Evolutionary conservation across 2,888 invertebrate species (phyloP).

Genomic region (Sphinx pinastri): DNA sequence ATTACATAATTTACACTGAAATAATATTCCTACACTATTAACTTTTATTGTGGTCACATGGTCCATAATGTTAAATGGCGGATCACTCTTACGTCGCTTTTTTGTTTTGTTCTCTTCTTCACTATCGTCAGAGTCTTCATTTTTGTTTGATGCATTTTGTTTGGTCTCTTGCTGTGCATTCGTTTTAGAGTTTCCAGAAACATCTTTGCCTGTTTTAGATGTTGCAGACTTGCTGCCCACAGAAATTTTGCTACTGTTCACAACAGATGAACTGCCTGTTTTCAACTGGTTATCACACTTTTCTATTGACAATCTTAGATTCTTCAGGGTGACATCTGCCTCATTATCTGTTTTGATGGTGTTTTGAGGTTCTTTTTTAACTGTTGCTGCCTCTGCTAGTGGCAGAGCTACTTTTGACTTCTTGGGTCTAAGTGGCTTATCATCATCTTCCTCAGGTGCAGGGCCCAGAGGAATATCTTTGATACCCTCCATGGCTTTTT

Average conservation of each 20-base stretch:
- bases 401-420: constrained; percentile 33
- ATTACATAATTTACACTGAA: constrained; percentile 76
- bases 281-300: constrained; percentile 40
- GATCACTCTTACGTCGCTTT: constrained; percentile 35
- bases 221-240: constrained; percentile 23
- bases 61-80: constrained; percentile 73
- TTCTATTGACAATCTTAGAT: constrained; percentile 42
- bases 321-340: constrained; percentile 45
- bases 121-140: constrained; percentile 33
- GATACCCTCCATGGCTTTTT: constrained; percentile 77
- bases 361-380: constrained; percentile 32
- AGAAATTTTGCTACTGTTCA: constrained; percentile 22
- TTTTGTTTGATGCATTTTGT: constrained; percentile 24
- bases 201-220: neutral
- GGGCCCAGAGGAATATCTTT: constrained; percentile 56
- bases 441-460: constrained; percentile 39
- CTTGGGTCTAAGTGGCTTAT: constrained; percentile 35
- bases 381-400: constrained; percentile 20
- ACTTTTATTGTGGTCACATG: constrained; percentile 76
- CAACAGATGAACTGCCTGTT: constrained; percentile 30
- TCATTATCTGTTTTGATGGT: constrained; percentile 32
- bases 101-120: constrained; percentile 27
- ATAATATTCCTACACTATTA: constrained; percentile 74
- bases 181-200: neutral
- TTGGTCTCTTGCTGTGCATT: neutral